phyloP scores from a whole-genome alignment of 2,113 vertebrate genomes.

The Aptenodytes patagonicus region DNA sequence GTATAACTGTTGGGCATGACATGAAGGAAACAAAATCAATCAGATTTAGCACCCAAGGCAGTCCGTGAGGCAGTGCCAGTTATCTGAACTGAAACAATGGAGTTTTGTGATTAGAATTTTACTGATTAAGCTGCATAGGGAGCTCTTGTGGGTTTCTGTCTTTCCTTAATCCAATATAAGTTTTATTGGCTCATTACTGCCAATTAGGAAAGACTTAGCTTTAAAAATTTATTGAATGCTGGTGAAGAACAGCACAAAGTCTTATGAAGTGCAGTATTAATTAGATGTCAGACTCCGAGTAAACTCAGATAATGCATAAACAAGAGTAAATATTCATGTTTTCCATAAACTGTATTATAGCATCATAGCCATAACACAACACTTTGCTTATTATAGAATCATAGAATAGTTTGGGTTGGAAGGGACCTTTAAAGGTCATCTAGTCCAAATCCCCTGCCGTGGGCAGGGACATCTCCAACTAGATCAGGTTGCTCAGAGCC shows the following conservation, averaged over 20 bases:
- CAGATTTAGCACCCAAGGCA: neutral
- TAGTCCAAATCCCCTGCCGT: no score
- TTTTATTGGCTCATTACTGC: constrained; percentile 31
- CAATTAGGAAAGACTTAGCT: constrained; percentile 29
- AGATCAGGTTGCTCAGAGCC: no score
- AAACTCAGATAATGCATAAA: neutral
- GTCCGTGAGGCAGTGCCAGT: neutral
- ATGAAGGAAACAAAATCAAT: constrained; percentile 18
- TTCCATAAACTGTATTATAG: neutral
- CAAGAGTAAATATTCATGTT: neutral
- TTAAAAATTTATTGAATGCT: constrained; percentile 13
- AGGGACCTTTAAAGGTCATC: no score
- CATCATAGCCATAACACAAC: neutral
- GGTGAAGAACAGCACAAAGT: neutral
- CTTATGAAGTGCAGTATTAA: neutral
- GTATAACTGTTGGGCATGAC: neutral
- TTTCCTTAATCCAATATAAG: constrained; percentile 12
- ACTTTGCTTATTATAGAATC: no score
- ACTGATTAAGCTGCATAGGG: neutral
- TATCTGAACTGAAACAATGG: neutral
- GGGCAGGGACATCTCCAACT: no score
- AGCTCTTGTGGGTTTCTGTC: neutral
- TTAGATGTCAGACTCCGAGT: neutral
- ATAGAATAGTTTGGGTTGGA: no score
- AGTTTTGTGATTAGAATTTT: constrained; percentile 17